These are phyloP conservation scores for Lanistes nyassanus DNA, from an alignment of 1,140 invertebrate genomes.

Conservation along the genomic window DNA sequence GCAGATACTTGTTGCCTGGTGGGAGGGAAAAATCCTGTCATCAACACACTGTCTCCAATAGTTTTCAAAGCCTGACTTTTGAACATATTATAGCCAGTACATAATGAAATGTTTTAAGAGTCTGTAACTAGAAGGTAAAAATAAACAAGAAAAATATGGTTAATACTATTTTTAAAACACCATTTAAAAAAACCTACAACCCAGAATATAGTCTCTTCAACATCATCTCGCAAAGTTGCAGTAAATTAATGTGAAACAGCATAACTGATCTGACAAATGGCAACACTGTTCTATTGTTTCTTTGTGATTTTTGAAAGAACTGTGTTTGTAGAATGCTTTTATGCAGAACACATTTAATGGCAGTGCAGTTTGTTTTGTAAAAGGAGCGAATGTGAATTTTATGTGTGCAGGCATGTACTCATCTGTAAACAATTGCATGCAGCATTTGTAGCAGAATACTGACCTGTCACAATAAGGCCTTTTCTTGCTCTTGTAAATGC, in stretches of 20 bases:
- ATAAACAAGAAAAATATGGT: no score
- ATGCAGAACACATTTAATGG: no score
- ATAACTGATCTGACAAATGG: not conserved
- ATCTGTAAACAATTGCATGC: no score
- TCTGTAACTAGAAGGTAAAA: no score
- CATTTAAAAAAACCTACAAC: not conserved
- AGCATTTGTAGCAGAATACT: no score
- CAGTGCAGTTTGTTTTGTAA: no score
- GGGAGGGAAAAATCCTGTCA: conserved; percentile 8
- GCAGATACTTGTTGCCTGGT: conserved; percentile 40
- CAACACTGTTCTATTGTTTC: not conserved
- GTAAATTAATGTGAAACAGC: not conserved
- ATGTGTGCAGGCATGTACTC: no score
- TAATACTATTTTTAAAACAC: no score
- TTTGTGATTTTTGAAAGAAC: no score
- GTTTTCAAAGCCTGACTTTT: not conserved
- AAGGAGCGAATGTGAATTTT: no score
- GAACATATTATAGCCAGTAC: not conserved
- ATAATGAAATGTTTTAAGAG: not conserved
- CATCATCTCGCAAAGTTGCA: not conserved
- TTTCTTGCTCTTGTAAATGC: conserved; percentile 54
- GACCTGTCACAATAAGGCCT: conserved; percentile 55
- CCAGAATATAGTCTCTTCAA: no score
- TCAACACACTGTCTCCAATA: not conserved
- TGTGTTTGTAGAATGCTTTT: no score